Evolutionary conservation across 2,888 invertebrate species (phyloP), one percentile per base, ranked within the genome.

Genomic region (Agonopterix heracliana): DNA sequence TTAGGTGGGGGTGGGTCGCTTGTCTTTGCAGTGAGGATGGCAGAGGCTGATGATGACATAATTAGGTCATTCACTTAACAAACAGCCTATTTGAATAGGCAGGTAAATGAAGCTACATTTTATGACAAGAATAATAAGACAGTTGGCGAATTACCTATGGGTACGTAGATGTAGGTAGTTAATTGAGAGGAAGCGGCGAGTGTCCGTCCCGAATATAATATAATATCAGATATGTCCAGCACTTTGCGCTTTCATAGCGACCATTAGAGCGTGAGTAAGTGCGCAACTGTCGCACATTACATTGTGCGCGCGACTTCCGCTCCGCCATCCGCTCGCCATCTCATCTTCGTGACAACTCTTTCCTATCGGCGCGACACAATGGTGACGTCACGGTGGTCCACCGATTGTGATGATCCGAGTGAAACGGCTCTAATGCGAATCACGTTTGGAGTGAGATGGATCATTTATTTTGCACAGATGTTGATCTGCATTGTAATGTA

Each of bases 351-450:
- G 38, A 54, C 57, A 63, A 65, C 64, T 64, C 66, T 64, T 65
- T 67, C 52, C 56, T 51, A 13, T 50, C 41, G 46, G 47, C 7
- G 51, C 40, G 48, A 45, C 11, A 47, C 47, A 48, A 54, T 55
- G 51, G 52, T 56, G 59, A 64, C 57, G 61, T 61, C 66, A 60
- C 61, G 70, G 71, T 70, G 71, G 71, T 71, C 71, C 57, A 34
- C 12, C 17, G 35, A 38, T 38, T 38, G 38, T 38, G 38, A 38
- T 38, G 10, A 38, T 38, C 38, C 3, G 10, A 35, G 9, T 35
- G 35, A 35, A 35, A 35, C 8, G 41, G n/a, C 1, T 12, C 41
- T 12, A 41, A 48, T 41, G 3, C 43, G 44, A 11, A 48, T 48
- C 38, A 41, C 10, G 7, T 14, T 14, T n/a, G 9, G 13, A 41